These are phyloP conservation scores for Halocynthia aurantium DNA, from an alignment of 23 tunicate genomes.

Conservation along the genomic window DNA sequence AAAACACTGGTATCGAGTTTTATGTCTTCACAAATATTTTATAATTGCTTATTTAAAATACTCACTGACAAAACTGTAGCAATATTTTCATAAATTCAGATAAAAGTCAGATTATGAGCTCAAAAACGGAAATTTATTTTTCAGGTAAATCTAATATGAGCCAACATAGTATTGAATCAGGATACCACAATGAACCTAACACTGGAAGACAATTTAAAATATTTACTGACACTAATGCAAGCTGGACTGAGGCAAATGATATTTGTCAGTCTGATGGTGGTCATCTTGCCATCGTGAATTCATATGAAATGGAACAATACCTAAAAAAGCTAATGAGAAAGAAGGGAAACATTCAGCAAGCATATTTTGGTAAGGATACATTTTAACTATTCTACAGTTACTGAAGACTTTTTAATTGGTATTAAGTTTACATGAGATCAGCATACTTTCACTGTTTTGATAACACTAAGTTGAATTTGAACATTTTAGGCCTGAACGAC, in stretches of 20 bases:
- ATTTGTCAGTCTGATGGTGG: constrained; percentile 12
- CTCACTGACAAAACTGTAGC: too few species aligned
- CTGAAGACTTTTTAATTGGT: neutral
- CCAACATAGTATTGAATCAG: too few species aligned
- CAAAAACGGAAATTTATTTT: too few species aligned
- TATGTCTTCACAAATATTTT: too few species aligned
- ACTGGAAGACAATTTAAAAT: constrained; percentile 15
- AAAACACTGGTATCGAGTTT: too few species aligned
- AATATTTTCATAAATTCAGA: too few species aligned
- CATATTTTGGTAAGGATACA: constrained; percentile 8
- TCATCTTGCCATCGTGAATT: constrained; percentile 15
- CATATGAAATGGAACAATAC: constrained; percentile 11
- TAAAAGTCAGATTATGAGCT: too few species aligned
- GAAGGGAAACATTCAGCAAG: neutral
- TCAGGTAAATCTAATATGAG: too few species aligned
- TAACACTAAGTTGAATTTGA: neutral
- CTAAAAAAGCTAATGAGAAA: neutral
- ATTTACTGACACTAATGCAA: neutral
- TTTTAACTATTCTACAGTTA: neutral
- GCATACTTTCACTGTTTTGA: neutral
- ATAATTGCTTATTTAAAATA: too few species aligned
- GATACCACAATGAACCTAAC: neutral
- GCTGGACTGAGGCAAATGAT: constrained; percentile 1
- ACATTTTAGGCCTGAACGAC: constrained; percentile 2
- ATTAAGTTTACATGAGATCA: neutral